Evolutionary conservation across 2,888 invertebrate species (phyloP).

Genomic region (Mesorhabditis spiculigera): DNA sequence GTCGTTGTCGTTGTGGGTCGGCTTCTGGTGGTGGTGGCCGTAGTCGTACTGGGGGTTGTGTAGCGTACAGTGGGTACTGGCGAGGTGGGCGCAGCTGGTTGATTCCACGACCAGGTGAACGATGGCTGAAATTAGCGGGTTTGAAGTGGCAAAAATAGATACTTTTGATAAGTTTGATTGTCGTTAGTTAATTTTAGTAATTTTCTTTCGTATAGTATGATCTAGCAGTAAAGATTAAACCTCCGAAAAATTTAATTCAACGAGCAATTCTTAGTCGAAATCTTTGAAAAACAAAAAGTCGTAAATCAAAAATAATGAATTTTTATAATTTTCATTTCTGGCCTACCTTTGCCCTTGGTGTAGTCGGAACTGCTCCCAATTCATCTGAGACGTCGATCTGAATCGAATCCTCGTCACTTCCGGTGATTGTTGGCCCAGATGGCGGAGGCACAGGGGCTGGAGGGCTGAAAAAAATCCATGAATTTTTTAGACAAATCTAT

Average conservation of each 20-base stretch:
- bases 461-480: background rate
- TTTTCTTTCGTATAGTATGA: background rate
- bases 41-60: background rate
- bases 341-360: no score
- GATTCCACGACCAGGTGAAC: background rate
- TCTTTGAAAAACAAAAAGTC: no score
- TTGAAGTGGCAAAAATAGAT: no score
- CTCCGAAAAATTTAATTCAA: no score
- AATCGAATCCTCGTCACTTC: no score
- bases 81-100: background rate
- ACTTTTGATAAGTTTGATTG: background rate
- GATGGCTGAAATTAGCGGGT: background rate
- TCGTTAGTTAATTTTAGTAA: conserved; percentile 7
- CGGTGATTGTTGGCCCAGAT: background rate
- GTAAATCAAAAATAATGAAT: no score
- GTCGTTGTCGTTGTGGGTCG: conserved; percentile 19
- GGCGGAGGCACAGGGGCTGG: conserved; percentile 1
- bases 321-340: no score
- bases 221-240: no score
- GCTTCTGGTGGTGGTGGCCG: conserved; percentile 9
- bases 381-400: background rate
- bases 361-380: background rate
- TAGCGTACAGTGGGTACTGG: background rate
- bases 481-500: background rate
- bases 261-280: no score